Evolutionary conservation across 2,888 invertebrate species (phyloP), one percentile per base, ranked within the genome.

Genomic region (Conistra vaccinii): DNA sequence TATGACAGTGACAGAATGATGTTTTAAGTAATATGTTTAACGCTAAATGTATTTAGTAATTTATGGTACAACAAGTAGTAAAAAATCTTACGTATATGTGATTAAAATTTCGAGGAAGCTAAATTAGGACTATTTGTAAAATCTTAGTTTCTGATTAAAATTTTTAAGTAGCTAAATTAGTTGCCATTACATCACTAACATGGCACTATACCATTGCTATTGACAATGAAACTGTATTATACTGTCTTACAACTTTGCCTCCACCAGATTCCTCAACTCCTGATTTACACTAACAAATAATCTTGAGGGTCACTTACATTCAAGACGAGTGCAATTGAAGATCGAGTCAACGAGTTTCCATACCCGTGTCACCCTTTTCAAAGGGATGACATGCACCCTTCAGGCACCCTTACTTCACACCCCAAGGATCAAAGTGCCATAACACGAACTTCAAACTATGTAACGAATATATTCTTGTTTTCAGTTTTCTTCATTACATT

Each of bases 241-340:
- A 6, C n/a, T n/a, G n/a, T 29, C 12, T 29, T 48, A 48, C 20
- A 48, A n/a, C 35, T 53, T 70, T 23, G 5, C 14, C 39, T 7
- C 12, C 1, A 14, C 23, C 14, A 65, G 42, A 42, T 39, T 55
- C 29, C 73, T 66, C 55, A 45, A 63, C 66, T 76, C 61, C 73
- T 78, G 48, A 73, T 73, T 81, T 75, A 85, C 76, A 79, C 79
- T 85, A 78, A 78, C 75, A 79, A 81, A 75, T 80, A 79, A 73
- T 83, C 74, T 81, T 77, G 66, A 84, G 85, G 65, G 74, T 63
- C 80, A 80, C 87, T 89, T 83, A 85, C 62, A 65, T 73, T 76
- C 81, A 68, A 73, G 72, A 81, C 69, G 82, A 85, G 87, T 81
- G 87, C 87, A 78, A 86, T 81, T 78, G 81, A 85, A 83, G 73